Base-by-base conservation (phyloP, 2,888 invertebrate species). In the Tenthredo notha region DNA sequence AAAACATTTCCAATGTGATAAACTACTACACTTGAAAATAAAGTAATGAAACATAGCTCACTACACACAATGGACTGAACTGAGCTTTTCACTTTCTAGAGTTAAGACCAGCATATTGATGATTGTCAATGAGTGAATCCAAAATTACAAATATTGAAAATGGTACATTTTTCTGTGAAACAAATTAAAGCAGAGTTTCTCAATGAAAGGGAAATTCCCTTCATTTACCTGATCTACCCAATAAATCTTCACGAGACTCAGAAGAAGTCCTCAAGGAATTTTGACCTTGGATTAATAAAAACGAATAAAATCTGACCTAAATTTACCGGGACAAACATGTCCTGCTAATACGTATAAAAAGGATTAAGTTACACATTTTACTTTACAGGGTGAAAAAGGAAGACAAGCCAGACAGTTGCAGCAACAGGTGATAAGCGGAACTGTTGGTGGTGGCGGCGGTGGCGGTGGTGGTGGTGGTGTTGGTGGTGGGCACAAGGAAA, bases 401-500 rank as follows among this genome's bases (percentile, higher is more conserved):
- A 88, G 87, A 87, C 91, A 91, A 65, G 12, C 67, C 47, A 83
- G 83, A n/a, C 83, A 83, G 67, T 70, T 83, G 83, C 91, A 93
- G 82, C 92, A 91, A 88, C 92, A 92, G 89, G 89, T 90, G 89
- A 91, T 83, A 83, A 83, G 83, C 37, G 67, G 83, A 43, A 83
- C 83, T 37, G 83, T 65, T 33, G 83, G 83, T 67, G 83, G 83
- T 25, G 83, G 83, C 15, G 67, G 80, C 47, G 25, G 80, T 40
- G 67, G 80, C 47, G 25, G 80, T 40, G 43, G 83, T 47, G 67
- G 90, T 89, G 89, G 91, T 89, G 90, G 89, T 85, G 90, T 87
- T 43, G 90, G 88, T 85, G 89, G 92, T 88, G 90, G 92, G 88
- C 89, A 89, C 89, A 92, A 90, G 87, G 92, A 93, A 87, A 89